phyloP scores from a whole-genome alignment of 1,140 invertebrate genomes.

The Cydia splendana region DNA sequence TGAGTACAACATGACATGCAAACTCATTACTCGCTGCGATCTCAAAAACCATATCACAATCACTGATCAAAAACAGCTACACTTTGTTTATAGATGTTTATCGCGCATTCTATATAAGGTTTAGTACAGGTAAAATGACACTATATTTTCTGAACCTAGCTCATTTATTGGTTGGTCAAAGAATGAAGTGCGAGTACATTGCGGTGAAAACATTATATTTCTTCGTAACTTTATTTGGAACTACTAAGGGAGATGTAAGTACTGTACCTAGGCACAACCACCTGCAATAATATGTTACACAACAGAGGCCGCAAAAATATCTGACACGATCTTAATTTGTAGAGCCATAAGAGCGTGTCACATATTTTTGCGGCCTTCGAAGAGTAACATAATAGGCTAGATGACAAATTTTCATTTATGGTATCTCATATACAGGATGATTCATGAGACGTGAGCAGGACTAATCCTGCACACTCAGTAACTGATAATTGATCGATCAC shows the following conservation, averaged over 20 bases:
- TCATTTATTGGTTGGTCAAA: neutral
- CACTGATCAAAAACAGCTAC: neutral
- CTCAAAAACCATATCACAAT: constrained; percentile 2
- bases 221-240: neutral
- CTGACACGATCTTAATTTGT: too few relatives aligned
- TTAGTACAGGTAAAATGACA: neutral
- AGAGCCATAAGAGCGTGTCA: too few relatives aligned
- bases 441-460: too few relatives aligned
- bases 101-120: constrained; percentile 50
- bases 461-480: too few relatives aligned
- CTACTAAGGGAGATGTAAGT: constrained; percentile 8
- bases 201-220: neutral
- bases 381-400: too few relatives aligned
- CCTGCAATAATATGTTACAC: too few relatives aligned
- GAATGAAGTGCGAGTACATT: constrained; percentile 2
- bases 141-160: neutral
- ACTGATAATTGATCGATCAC: too few relatives aligned
- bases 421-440: too few relatives aligned
- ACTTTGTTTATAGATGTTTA: constrained; percentile 43
- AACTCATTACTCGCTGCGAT: neutral
- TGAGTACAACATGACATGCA: constrained; percentile 9
- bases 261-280: too few relatives aligned
- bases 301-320: too few relatives aligned
- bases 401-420: too few relatives aligned
- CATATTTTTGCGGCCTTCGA: too few relatives aligned